phyloP scores from a whole-genome alignment of 2,797 vertebrate species.

The Peromyscus aztecus region DNA sequence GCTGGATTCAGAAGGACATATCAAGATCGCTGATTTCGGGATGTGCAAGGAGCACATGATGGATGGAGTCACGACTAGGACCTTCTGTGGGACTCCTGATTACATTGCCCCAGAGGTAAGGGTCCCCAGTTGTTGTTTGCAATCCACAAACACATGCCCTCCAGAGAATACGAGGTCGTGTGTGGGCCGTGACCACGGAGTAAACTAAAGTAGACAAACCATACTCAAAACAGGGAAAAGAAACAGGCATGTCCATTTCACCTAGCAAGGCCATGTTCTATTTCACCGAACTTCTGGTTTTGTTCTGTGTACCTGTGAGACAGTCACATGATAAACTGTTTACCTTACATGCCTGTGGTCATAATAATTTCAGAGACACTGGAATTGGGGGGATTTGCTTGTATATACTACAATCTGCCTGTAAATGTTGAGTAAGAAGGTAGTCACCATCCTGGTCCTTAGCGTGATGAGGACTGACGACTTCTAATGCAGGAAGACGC shows the following conservation, averaged over 20 bases:
- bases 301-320: background rate
- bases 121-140: background rate
- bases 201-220: background rate
- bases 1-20: constrained; percentile 97
- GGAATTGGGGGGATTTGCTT: background rate
- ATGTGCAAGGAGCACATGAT: constrained; percentile 98
- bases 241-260: accelerated
- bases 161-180: accelerated
- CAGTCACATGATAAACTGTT: accelerated
- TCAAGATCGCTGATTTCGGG: constrained; percentile 98
- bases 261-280: accelerated
- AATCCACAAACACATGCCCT: background rate
- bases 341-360: background rate
- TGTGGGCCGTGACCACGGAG: background rate
- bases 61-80: constrained; percentile 94
- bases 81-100: constrained; percentile 98
- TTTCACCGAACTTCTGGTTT: background rate
- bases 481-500: background rate
- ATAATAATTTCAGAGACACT: background rate
- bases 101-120: constrained; percentile 98
- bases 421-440: background rate
- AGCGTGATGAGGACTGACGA: accelerated
- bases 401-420: background rate
- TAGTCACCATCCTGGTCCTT: background rate
- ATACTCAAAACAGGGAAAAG: background rate